Conservation (phyloP, 2,888 invertebrate species). For the Drosophila aldrichi region DNA sequence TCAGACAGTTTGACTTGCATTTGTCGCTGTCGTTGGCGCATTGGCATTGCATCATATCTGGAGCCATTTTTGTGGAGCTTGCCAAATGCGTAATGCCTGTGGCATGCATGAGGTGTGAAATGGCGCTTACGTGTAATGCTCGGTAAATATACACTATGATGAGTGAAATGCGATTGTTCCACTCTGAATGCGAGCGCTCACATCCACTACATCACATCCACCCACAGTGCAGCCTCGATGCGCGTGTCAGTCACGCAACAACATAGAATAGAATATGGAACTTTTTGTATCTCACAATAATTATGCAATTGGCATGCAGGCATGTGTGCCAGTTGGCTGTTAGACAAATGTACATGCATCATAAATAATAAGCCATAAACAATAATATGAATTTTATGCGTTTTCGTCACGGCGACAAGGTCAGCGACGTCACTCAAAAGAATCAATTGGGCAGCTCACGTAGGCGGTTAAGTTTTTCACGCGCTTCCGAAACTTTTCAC, state of each 20-base stretch:
- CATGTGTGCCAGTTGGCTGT: slow-evolving; percentile 23
- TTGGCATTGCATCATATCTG: slow-evolving; percentile 55
- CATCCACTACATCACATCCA: slow-evolving; percentile 14
- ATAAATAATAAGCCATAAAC: slow-evolving; percentile 53
- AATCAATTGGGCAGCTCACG: slow-evolving; percentile 50
- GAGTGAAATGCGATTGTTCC: slow-evolving; percentile 50
- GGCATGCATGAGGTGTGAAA: slow-evolving; percentile 63
- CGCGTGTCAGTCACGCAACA: slow-evolving; percentile 36
- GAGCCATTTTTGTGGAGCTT: slow-evolving; percentile 49
- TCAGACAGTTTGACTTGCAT: slow-evolving; percentile 50
- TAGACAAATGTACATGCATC: slow-evolving; percentile 57
- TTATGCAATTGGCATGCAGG: slow-evolving; percentile 76
- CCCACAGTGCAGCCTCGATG: slow-evolving; percentile 11
- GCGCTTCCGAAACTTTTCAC: slow-evolving; percentile 68
- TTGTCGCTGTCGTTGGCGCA: slow-evolving; percentile 27
- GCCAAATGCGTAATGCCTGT: slow-evolving; percentile 60
- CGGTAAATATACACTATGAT: slow-evolving; percentile 2
- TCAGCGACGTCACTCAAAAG: slow-evolving; percentile 32
- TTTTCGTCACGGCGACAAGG: slow-evolving; percentile 43
- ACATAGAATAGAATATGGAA: slow-evolving; percentile 34
- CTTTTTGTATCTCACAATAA: slow-evolving; percentile 20
- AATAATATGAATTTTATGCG: slow-evolving; percentile 45
- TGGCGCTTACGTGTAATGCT: slow-evolving; percentile 42
- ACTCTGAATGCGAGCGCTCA: slow-evolving; percentile 11
- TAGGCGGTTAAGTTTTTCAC: slow-evolving; percentile 49